Percentiles rank a stretch among this genome's conserved stretches.
Evolutionary conservation across 2,797 vertebrate species (phyloP).

Genomic region (Coluber constrictor): DNA sequence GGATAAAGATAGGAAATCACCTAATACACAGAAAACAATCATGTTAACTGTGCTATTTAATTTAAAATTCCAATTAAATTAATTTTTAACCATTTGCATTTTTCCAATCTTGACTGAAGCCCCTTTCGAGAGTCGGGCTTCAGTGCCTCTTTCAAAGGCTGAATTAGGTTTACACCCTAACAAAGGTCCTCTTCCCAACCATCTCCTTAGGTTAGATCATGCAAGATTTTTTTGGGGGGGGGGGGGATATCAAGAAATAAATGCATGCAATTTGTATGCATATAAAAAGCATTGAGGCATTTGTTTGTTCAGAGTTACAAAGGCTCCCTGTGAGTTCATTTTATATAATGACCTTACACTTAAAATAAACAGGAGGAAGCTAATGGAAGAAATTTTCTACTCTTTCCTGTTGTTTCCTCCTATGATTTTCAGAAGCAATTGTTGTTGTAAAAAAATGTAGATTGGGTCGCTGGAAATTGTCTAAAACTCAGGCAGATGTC

Average conservation of each 20-base stretch:
- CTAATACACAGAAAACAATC: not conserved
- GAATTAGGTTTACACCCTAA: not conserved
- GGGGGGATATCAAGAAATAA: not conserved
- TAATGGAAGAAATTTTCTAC: not conserved
- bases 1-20: not conserved
- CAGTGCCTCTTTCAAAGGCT: not conserved
- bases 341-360: not conserved
- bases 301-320: not conserved
- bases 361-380: not conserved
- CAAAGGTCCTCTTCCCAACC: not conserved
- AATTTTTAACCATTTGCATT: not conserved
- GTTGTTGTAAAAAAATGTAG: not conserved
- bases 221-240: not conserved
- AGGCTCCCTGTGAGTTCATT: not conserved
- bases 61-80: not conserved
- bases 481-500: not conserved
- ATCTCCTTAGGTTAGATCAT: not conserved
- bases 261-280: not conserved
- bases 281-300: not conserved
- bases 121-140: not conserved
- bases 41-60: not conserved
- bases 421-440: not conserved
- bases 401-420: not conserved
- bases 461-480: not conserved
- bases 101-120: not conserved